These are phyloP conservation scores for Epizoanthus rinbou DNA, from an alignment of 92 coral and sea anemone genomes.

Conservation along the genomic window DNA sequence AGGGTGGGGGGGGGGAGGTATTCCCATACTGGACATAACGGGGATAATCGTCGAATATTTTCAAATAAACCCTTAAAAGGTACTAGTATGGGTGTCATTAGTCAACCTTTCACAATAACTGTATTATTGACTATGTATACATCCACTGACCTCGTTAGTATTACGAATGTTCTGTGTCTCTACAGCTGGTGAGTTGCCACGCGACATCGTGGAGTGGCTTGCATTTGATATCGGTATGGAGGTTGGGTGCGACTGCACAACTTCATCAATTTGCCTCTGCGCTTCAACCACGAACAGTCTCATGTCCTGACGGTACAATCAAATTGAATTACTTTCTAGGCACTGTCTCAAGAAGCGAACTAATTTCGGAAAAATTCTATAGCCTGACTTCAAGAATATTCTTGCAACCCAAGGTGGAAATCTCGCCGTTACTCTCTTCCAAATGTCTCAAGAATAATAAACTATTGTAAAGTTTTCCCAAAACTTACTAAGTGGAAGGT, in stretches of 20 bases:
- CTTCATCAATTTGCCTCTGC: background rate
- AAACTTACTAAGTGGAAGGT: no score
- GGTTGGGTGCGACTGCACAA: background rate
- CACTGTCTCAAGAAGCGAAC: background rate
- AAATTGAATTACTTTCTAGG: background rate
- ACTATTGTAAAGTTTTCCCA: no score
- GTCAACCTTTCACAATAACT: no score
- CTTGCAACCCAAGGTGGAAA: background rate
- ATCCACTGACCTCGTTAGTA: background rate
- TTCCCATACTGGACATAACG: no score
- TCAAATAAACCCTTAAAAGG: no score
- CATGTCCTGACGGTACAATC: background rate
- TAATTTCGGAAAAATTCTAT: background rate
- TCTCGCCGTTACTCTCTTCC: no score
- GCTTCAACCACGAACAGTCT: constrained; percentile 18
- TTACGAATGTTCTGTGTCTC: background rate
- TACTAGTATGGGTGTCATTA: no score
- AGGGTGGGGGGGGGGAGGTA: no score
- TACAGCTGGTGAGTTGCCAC: background rate
- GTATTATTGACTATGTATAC: no score
- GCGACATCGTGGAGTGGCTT: background rate
- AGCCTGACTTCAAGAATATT: background rate
- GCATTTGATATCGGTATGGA: background rate
- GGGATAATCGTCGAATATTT: no score
- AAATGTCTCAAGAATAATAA: no score